phyloP scores from a whole-genome alignment of 2,888 invertebrate species.

The Cheilosia vulpina region DNA sequence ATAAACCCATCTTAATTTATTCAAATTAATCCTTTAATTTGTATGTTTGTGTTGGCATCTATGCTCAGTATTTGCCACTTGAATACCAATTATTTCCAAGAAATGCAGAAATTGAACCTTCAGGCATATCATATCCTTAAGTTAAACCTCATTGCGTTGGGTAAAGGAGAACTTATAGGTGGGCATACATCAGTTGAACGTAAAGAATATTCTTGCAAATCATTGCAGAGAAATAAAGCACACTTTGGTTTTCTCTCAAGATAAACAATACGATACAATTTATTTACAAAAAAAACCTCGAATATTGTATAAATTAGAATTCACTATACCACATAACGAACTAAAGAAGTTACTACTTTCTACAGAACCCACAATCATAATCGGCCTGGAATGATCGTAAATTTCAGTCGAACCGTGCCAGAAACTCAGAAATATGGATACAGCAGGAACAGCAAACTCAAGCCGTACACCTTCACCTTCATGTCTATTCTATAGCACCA shows the following conservation, averaged over 20 bases:
- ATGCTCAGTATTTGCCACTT: no score
- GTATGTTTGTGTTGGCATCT: no score
- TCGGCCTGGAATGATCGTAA: slow-evolving; percentile 61
- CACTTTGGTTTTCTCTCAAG: slow-evolving; percentile 1
- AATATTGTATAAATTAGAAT: slow-evolving; percentile 24
- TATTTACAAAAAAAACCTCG: no score
- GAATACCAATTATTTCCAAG: no score
- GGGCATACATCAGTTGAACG: neutral
- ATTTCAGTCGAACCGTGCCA: slow-evolving; percentile 48
- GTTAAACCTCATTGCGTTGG: no score
- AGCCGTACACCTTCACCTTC: slow-evolving; percentile 48
- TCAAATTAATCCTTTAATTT: no score
- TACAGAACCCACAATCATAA: slow-evolving; percentile 61
- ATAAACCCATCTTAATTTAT: no score
- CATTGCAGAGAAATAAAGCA: neutral
- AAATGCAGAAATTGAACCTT: no score
- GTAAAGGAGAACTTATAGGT: no score
- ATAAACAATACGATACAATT: slow-evolving; percentile 1
- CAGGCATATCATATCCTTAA: no score
- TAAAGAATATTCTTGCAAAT: neutral
- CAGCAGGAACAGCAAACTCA: slow-evolving; percentile 27
- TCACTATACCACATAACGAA: slow-evolving; percentile 40
- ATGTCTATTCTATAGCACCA: slow-evolving; percentile 30
- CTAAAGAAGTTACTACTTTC: slow-evolving; percentile 31
- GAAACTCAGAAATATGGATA: slow-evolving; percentile 46